Conservation (phyloP, 2,797 vertebrate genomes). For the Coendou prehensilis region DNA sequence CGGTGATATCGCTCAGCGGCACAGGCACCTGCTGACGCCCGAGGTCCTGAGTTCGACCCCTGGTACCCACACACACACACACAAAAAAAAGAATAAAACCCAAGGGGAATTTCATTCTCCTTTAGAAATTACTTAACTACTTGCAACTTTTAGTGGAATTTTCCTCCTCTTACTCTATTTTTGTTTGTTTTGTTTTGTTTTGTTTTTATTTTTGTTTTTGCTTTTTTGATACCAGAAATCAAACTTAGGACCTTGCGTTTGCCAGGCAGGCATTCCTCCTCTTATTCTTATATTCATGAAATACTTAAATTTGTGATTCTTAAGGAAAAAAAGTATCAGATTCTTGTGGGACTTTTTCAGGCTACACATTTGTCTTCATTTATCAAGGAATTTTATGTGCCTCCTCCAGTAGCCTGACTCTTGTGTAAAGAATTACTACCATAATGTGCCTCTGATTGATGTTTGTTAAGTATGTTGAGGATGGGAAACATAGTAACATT, state of each 20-base stretch:
- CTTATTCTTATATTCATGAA: no score
- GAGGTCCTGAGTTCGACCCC: no score
- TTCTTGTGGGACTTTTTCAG: slow-evolving; percentile 3
- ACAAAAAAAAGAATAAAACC: no score
- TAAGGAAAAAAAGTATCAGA: neutral
- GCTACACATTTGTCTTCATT: neutral
- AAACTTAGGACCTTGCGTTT: neutral
- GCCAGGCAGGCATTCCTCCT: neutral
- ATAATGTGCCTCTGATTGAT: neutral
- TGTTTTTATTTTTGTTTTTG: neutral
- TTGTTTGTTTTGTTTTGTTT: neutral
- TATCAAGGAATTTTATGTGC: neutral
- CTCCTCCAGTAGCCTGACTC: neutral
- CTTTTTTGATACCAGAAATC: neutral
- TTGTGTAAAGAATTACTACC: neutral
- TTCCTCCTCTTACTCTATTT: neutral
- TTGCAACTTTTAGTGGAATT: neutral
- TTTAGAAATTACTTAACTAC: slow-evolving; percentile 26
- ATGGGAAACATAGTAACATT: neutral
- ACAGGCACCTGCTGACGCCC: no score
- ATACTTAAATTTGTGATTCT: slow-evolving; percentile 24
- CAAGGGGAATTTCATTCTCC: slow-evolving; percentile 37
- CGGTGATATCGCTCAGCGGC: no score
- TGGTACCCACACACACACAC: no score
- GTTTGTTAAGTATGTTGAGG: neutral